Percentiles rank a stretch among this genome's conserved stretches.
Evolutionary conservation across 2,888 invertebrate genomes (phyloP).

Genomic region (Drosophila phalerata): DNA sequence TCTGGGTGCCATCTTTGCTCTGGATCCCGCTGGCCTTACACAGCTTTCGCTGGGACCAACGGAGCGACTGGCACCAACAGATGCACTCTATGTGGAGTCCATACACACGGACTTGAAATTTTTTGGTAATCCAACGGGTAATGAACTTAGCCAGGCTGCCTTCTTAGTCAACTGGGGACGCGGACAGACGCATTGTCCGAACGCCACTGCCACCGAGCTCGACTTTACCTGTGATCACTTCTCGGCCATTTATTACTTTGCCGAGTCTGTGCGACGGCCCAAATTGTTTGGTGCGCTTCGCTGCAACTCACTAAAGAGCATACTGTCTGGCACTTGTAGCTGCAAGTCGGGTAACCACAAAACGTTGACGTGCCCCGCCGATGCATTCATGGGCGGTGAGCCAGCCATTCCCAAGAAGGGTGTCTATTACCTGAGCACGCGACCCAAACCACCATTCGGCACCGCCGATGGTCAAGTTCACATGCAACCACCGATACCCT

Average conservation of each 20-base stretch:
- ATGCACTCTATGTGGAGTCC: constrained; percentile 84
- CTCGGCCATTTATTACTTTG: constrained; percentile 80
- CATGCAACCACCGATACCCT: constrained; percentile 54
- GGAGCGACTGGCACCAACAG: constrained; percentile 77
- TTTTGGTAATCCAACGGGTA: constrained; percentile 81
- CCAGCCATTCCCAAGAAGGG: constrained; percentile 80
- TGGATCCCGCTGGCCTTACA: constrained; percentile 85
- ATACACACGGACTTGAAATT: constrained; percentile 83
- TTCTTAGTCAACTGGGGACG: constrained; percentile 85
- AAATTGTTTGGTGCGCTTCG: constrained; percentile 74
- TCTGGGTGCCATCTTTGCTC: constrained; percentile 81
- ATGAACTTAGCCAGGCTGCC: constrained; percentile 81
- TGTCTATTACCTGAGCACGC: constrained; percentile 79
- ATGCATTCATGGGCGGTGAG: constrained; percentile 83
- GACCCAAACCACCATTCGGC: constrained; percentile 68
- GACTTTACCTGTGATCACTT: constrained; percentile 82
- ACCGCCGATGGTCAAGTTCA: constrained; percentile 65
- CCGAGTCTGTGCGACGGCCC: constrained; percentile 76
- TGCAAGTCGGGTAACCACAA: constrained; percentile 46
- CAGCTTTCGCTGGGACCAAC: constrained; percentile 68
- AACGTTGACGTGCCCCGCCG: constrained; percentile 51
- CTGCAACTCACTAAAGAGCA: constrained; percentile 52
- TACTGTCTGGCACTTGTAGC: constrained; percentile 54
- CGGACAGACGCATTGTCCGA: constrained; percentile 84
- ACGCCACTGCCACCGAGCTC: constrained; percentile 80